Conservation (phyloP, 1,140 invertebrate species). For the Papilio dardanus region DNA sequence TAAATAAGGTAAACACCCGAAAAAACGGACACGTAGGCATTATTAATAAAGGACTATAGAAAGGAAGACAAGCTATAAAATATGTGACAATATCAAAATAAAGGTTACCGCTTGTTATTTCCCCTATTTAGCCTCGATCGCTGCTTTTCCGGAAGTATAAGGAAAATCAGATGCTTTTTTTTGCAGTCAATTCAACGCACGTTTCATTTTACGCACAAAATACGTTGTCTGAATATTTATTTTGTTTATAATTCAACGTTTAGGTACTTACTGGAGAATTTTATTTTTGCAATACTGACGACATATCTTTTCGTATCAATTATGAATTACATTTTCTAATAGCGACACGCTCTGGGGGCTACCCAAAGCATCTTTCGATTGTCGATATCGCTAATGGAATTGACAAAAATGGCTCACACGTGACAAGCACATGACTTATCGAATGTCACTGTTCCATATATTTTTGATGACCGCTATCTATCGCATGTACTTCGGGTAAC, state of each 20-base stretch:
- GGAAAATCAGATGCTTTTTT: background rate
- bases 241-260: background rate
- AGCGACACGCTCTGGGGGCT: too few relatives aligned
- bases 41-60: background rate
- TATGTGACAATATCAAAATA: background rate
- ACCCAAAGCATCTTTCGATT: too few relatives aligned
- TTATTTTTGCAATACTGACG: background rate
- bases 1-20: background rate
- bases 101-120: background rate
- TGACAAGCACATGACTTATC: too few relatives aligned
- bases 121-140: background rate
- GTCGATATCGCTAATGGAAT: too few relatives aligned
- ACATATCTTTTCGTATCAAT: too few relatives aligned
- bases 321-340: too few relatives aligned
- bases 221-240: background rate
- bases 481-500: too few relatives aligned
- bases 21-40: background rate
- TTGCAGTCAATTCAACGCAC: background rate
- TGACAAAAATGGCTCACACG: too few relatives aligned
- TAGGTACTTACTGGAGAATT: background rate
- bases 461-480: too few relatives aligned
- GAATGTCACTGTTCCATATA: too few relatives aligned
- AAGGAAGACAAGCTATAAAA: background rate
- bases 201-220: background rate
- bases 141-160: constrained; percentile 1